phyloP scores from a whole-genome alignment of 1,140 invertebrate genomes.

The Phortica variegata region DNA sequence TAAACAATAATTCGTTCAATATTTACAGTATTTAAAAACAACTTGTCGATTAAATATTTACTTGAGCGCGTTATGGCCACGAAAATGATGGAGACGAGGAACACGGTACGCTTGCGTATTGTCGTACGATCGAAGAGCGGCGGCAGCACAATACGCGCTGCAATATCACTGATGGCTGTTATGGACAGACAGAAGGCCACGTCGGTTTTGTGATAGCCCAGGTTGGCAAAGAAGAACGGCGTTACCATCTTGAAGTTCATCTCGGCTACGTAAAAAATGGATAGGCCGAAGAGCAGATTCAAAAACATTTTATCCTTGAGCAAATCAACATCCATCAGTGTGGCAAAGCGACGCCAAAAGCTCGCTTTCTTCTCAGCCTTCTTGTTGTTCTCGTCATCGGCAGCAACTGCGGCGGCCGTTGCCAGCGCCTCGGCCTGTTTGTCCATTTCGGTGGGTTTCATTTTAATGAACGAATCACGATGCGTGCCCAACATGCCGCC shows the following conservation, averaged over 20 bases:
- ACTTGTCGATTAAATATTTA: too few species aligned
- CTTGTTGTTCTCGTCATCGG: conserved; percentile 28
- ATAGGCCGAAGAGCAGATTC: conserved; percentile 69
- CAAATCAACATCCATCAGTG: conserved; percentile 66
- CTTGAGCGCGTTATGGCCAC: conserved; percentile 70
- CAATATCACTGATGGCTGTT: conserved; percentile 71
- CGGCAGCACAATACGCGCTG: conserved; percentile 68
- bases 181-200: conserved; percentile 71
- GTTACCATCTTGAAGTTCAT: conserved; percentile 75
- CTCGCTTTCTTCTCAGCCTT: conserved; percentile 51
- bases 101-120: conserved; percentile 69
- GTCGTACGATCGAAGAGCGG: conserved; percentile 69
- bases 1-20: conserved; percentile 21
- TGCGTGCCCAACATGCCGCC: conserved; percentile 38
- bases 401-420: conserved; percentile 14
- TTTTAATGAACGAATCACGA: conserved; percentile 52
- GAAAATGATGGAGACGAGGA: conserved; percentile 68
- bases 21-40: too few species aligned
- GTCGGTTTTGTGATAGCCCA: conserved; percentile 67
- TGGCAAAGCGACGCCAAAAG: conserved; percentile 61
- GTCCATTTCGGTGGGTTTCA: conserved; percentile 50
- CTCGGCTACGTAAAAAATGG: conserved; percentile 72
- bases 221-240: conserved; percentile 69
- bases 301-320: conserved; percentile 68
- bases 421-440: conserved; percentile 30